These are phyloP conservation scores for Frankliniella fusca DNA, from an alignment of 2,888 invertebrate species.

Conservation along the genomic window DNA sequence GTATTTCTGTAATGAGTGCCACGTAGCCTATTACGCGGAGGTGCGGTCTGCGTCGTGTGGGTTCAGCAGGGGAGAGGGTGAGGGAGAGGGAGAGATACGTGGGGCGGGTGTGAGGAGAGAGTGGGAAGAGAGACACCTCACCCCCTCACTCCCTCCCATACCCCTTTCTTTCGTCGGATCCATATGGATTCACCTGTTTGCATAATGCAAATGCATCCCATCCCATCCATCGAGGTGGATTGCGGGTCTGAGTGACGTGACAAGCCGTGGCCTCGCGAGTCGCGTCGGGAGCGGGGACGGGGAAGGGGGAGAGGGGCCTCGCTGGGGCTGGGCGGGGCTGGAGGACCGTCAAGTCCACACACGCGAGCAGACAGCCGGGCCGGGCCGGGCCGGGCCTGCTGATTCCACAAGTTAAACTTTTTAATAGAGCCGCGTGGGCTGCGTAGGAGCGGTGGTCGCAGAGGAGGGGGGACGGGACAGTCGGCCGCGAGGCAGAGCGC, in stretches of 20 bases:
- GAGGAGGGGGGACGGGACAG: no score
- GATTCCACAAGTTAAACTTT: no score
- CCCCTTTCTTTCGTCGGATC: not conserved
- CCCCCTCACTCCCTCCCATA: not conserved
- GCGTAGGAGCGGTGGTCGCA: no score
- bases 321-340: not conserved
- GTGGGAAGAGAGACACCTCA: not conserved
- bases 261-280: not conserved
- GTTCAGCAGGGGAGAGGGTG: not conserved
- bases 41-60: not conserved
- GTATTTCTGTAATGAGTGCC: no score
- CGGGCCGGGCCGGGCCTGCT: no score
- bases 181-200: not conserved
- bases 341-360: no score
- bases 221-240: not conserved
- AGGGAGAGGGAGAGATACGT: not conserved
- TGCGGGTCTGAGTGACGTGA: not conserved
- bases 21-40: no score
- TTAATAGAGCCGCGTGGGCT: no score
- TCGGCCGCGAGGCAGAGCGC: no score
- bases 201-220: not conserved
- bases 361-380: no score
- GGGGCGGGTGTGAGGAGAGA: not conserved
- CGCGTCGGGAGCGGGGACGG: not conserved
- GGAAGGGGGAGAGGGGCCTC: not conserved